Percentiles rank a stretch among this genome's conserved stretches.
Conservation (phyloP, 2,888 invertebrate genomes). For the Biston betularia region DNA sequence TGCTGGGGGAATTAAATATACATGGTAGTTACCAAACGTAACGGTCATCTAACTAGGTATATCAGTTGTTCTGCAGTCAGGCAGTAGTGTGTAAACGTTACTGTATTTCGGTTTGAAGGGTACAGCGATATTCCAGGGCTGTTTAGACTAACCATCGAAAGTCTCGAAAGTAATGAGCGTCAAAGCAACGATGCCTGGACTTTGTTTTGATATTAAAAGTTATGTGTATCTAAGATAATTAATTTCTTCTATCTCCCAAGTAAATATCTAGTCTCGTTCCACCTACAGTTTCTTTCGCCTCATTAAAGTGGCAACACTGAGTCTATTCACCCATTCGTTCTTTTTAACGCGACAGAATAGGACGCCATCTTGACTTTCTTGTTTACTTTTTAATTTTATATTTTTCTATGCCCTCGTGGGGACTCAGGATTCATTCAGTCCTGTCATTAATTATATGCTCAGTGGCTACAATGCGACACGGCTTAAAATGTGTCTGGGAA, state of each 20-base stretch:
- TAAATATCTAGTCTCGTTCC: background rate
- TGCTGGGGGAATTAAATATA: too few relatives aligned
- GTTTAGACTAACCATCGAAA: too few relatives aligned
- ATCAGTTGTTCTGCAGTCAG: too few relatives aligned
- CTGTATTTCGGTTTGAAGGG: too few relatives aligned
- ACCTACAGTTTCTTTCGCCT: conserved; percentile 18
- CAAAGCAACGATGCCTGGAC: too few relatives aligned
- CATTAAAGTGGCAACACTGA: conserved; percentile 41
- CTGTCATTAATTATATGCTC: conserved; percentile 35
- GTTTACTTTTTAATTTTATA: conserved; percentile 21
- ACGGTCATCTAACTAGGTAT: too few relatives aligned
- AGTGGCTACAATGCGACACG: conserved; percentile 3
- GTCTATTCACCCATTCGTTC: conserved; percentile 37
- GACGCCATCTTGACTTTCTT: conserved; percentile 26
- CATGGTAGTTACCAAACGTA: too few relatives aligned
- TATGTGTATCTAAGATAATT: background rate
- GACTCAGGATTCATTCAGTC: conserved; percentile 9
- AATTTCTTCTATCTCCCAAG: background rate
- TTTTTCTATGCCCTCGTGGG: conserved; percentile 12
- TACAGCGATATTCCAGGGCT: too few relatives aligned
- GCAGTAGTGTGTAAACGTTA: too few relatives aligned
- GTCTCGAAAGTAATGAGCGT: too few relatives aligned
- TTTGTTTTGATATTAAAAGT: background rate
- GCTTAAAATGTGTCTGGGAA: background rate
- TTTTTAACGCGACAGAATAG: conserved; percentile 19